Percentiles rank a stretch among this genome's conserved stretches.
Evolutionary conservation across 1,140 invertebrate species (phyloP).

Genomic region (Amyelois transitella): DNA sequence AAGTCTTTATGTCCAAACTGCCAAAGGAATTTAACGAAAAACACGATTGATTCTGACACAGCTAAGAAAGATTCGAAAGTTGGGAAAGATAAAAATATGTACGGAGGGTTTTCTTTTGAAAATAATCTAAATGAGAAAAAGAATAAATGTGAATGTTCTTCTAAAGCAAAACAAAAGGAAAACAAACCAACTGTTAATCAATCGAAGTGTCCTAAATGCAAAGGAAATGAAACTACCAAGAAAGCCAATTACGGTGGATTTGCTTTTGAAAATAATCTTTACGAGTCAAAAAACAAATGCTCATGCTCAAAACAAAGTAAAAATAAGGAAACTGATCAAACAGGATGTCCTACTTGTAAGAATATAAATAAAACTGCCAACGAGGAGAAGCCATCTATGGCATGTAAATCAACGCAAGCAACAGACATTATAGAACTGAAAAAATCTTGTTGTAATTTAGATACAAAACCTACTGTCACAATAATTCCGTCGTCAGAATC

Average conservation of each 20-base stretch:
- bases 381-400: neutral
- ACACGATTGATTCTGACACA: too few relatives aligned
- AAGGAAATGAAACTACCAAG: neutral
- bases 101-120: neutral
- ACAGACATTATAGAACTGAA: neutral
- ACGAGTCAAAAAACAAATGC: neutral
- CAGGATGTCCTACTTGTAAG: neutral
- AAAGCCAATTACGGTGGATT: neutral
- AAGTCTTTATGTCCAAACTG: neutral
- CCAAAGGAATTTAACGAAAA: neutral
- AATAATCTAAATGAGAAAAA: neutral
- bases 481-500: neutral
- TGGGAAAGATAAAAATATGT: neutral
- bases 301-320: neutral
- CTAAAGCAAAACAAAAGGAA: neutral
- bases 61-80: too few relatives aligned
- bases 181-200: neutral
- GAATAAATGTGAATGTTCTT: neutral
- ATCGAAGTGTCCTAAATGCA: neutral
- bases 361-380: neutral
- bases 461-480: neutral
- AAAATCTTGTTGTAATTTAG: neutral
- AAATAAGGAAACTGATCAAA: neutral
- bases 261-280: neutral
- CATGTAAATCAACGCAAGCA: neutral